Percentiles rank a stretch among this genome's conserved stretches.
phyloP scores from a whole-genome alignment of 2,888 invertebrate genomes.

The Mactromeris polynyma region DNA sequence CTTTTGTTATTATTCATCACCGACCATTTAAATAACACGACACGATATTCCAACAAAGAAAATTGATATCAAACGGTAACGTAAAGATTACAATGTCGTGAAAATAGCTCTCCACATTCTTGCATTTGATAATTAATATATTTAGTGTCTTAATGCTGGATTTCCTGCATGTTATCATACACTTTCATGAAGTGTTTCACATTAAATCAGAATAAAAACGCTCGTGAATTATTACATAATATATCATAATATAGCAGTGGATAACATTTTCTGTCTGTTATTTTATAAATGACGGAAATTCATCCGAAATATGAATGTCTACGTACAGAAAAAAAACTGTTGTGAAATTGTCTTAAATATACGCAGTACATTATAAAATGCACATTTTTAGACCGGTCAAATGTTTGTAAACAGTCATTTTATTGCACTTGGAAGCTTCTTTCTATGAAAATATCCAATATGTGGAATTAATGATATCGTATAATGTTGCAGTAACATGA shows the following conservation, averaged over 20 bases:
- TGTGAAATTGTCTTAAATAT: neutral
- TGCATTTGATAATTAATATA: conserved; percentile 8
- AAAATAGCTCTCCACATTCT: conserved; percentile 12
- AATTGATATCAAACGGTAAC: neutral
- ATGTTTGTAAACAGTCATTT: too few species aligned
- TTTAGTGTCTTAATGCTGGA: neutral
- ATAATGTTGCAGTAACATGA: too few species aligned
- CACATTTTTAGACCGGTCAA: too few species aligned
- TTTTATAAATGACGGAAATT: neutral
- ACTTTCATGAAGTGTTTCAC: neutral
- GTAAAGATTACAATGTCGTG: neutral
- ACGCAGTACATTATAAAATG: too few species aligned
- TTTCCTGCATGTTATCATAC: neutral
- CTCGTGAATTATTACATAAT: neutral
- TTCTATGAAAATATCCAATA: too few species aligned
- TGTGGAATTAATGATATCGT: too few species aligned
- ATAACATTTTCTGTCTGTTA: neutral
- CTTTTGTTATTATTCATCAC: neutral
- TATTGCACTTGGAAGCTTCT: too few species aligned
- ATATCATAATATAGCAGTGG: neutral
- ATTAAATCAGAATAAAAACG: neutral
- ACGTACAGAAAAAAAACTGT: neutral
- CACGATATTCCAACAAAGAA: neutral
- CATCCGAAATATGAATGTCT: neutral
- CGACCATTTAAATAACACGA: neutral